These are phyloP conservation scores for Ochropleura plecta DNA, from an alignment of 2,888 invertebrate species.

Conservation along the genomic window DNA sequence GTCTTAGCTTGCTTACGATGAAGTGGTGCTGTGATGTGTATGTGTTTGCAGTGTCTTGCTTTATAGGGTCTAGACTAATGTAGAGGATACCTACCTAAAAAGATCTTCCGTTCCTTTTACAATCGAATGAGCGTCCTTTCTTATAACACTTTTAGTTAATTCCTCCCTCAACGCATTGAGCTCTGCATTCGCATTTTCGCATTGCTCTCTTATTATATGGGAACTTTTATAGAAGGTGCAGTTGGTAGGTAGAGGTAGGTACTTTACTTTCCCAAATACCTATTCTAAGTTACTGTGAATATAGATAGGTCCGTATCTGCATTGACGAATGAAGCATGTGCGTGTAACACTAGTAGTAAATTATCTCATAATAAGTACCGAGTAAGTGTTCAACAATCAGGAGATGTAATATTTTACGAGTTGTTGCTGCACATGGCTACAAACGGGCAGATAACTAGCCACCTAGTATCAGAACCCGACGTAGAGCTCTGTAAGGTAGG, in stretches of 20 bases:
- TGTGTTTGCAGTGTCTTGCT: background rate
- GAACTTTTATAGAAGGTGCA: background rate
- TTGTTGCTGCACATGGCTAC: slow-evolving; percentile 48
- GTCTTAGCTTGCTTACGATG: background rate
- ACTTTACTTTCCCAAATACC: background rate
- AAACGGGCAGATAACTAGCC: slow-evolving; percentile 43
- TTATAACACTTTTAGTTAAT: too few species aligned
- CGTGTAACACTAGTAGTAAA: slow-evolving; percentile 39
- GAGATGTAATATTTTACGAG: slow-evolving; percentile 49
- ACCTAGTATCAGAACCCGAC: slow-evolving; percentile 2
- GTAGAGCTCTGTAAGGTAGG: slow-evolving; percentile 15
- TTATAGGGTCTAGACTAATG: background rate
- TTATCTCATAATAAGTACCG: slow-evolving; percentile 27
- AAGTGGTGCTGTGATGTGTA: background rate
- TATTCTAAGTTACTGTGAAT: background rate
- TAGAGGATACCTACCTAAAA: background rate
- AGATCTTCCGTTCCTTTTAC: background rate
- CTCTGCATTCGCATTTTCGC: too few species aligned
- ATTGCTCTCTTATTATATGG: too few species aligned
- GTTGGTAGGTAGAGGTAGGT: background rate
- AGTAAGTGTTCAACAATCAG: slow-evolving; percentile 31
- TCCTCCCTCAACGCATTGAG: slow-evolving; percentile 1
- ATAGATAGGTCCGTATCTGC: slow-evolving; percentile 3
- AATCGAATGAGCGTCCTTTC: background rate
- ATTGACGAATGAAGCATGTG: slow-evolving; percentile 12